A percentile compares a stretch with the other conserved stretches of the same genome.
Evolutionary conservation across 2,113 vertebrate species (phyloP).

Genomic region (Nannobrachium achirus): DNA sequence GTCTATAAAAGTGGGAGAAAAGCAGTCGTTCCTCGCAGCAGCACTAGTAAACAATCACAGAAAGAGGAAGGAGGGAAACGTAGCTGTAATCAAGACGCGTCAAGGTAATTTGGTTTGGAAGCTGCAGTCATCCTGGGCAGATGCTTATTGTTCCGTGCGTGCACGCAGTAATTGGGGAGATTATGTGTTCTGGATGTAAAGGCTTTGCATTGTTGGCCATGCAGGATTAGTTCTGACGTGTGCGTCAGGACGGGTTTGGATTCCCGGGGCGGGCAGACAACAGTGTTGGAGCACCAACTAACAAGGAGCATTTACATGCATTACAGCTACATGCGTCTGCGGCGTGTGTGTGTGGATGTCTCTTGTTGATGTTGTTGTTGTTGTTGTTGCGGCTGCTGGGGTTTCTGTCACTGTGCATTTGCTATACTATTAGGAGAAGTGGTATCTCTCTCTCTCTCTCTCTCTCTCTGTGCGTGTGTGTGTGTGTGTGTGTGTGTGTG

Average conservation of each 20-base stretch:
- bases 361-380: neutral
- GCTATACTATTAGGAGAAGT: too few species aligned
- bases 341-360: neutral
- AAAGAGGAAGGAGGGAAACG: neutral
- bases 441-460: too few species aligned
- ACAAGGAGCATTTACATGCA: too few species aligned
- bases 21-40: too few species aligned
- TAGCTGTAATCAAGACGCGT: conserved; percentile 34
- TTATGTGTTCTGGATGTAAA: conserved; percentile 17
- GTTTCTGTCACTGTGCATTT: too few species aligned
- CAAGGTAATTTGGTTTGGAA: conserved; percentile 19
- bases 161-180: conserved; percentile 29
- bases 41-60: neutral
- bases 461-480: conserved; percentile 10
- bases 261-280: too few species aligned
- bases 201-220: neutral
- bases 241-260: too few species aligned
- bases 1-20: too few species aligned
- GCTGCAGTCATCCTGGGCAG: conserved; percentile 10
- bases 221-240: neutral
- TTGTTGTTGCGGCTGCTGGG: too few species aligned
- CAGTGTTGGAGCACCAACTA: too few species aligned
- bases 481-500: neutral
- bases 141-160: conserved; percentile 18
- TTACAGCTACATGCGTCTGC: too few species aligned